These are phyloP conservation scores for Gorsachius magnificus DNA, from an alignment of 2,797 vertebrate species.

Conservation along the genomic window DNA sequence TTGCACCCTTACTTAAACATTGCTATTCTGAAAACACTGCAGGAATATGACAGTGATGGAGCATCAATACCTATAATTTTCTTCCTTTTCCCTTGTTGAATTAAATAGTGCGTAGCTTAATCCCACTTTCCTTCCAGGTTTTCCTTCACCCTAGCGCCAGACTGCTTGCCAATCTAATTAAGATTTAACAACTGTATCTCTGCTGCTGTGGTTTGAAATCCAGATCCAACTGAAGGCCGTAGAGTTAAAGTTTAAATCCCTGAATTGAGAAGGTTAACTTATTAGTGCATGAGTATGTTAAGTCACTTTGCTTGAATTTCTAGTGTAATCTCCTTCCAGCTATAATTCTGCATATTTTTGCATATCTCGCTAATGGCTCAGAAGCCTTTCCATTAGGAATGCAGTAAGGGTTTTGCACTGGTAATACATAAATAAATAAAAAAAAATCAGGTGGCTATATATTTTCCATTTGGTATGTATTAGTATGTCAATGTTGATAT, in stretches of 20 bases:
- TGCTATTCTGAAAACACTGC: conserved; percentile 9
- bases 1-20: background rate
- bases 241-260: conserved; percentile 66
- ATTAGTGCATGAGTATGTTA: conserved; percentile 54
- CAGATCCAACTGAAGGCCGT: conserved; percentile 10
- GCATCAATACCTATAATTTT: background rate
- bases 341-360: conserved; percentile 73
- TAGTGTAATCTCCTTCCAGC: conserved; percentile 64
- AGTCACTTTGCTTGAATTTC: conserved; percentile 62
- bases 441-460: background rate
- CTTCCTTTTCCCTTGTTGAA: background rate
- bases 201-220: conserved; percentile 42
- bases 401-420: background rate
- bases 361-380: conserved; percentile 59
- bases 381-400: conserved; percentile 53
- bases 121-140: conserved; percentile 6
- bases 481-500: background rate
- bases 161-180: conserved; percentile 60
- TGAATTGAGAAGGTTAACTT: conserved; percentile 54
- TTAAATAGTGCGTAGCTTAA: conserved; percentile 1
- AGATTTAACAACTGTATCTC: conserved; percentile 59
- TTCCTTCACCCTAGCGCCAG: conserved; percentile 1
- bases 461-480: conserved; percentile 25
- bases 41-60: background rate
- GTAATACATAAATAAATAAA: conserved; percentile 1